Evolutionary conservation across 1,140 invertebrate genomes (phyloP).

Genomic region (Brachionus rubens): DNA sequence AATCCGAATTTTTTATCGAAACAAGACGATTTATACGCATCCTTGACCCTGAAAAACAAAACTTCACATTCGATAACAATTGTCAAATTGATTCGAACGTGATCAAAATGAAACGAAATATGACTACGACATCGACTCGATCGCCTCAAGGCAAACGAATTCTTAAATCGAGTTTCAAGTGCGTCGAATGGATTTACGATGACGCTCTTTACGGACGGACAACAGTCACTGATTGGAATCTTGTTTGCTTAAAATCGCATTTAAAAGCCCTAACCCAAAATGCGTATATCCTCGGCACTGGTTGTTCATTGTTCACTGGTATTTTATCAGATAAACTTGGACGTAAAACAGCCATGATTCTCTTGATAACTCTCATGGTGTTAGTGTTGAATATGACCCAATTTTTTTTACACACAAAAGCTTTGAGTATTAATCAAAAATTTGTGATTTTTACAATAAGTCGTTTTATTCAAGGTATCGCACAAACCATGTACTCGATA

Average conservation of each 20-base stretch:
- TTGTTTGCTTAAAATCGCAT: slow-evolving; percentile 11
- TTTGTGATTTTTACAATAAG: slow-evolving; percentile 36
- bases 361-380: slow-evolving; percentile 8
- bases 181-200: slow-evolving; percentile 19
- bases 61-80: slow-evolving; percentile 1
- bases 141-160: neutral
- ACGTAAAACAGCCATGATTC: slow-evolving; percentile 10
- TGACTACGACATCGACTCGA: neutral
- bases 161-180: neutral
- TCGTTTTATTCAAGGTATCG: slow-evolving; percentile 35
- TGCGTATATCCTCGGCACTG: slow-evolving; percentile 22
- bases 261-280: slow-evolving; percentile 35
- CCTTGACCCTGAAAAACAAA: neutral
- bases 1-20: slow-evolving; percentile 18
- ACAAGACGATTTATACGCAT: neutral
- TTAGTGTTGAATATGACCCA: slow-evolving; percentile 33
- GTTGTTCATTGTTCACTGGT: slow-evolving; percentile 29
- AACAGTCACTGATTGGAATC: slow-evolving; percentile 13
- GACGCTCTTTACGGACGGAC: neutral
- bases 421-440: neutral
- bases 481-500: slow-evolving; percentile 24
- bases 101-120: neutral
- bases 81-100: neutral
- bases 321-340: slow-evolving; percentile 42
- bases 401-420: slow-evolving; percentile 41